These are phyloP conservation scores for Morus bassanus DNA, from an alignment of 2,797 vertebrate species.

Conservation along the genomic window DNA sequence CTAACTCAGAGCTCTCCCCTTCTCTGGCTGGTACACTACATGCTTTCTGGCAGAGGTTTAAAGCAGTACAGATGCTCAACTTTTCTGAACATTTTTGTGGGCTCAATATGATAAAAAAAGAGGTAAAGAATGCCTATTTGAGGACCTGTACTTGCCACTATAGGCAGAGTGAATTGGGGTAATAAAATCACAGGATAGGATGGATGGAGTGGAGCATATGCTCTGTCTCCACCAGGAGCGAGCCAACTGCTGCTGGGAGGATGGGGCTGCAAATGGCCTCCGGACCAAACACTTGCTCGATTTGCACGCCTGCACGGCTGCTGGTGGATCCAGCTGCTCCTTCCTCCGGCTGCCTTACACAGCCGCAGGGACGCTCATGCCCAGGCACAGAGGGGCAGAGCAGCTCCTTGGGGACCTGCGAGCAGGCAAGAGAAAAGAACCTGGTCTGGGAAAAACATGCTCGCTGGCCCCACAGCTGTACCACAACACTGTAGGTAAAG, in stretches of 20 bases:
- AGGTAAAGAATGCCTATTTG: not conserved
- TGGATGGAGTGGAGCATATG: slow-evolving; percentile 38
- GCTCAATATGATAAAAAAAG: not conserved
- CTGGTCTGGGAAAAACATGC: not conserved
- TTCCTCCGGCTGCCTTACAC: not conserved
- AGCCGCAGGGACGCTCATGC: not conserved
- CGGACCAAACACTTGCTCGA: slow-evolving; percentile 38
- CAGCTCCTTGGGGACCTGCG: not conserved
- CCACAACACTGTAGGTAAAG: not conserved
- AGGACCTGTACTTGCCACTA: not conserved
- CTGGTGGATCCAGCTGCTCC: slow-evolving; percentile 62
- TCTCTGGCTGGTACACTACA: not conserved
- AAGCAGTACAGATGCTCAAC: not conserved
- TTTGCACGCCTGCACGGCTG: slow-evolving; percentile 27
- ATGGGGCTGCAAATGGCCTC: slow-evolving; percentile 34
- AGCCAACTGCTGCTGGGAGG: slow-evolving; percentile 46
- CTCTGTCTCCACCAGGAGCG: not conserved
- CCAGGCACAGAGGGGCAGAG: not conserved
- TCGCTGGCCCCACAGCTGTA: not conserved
- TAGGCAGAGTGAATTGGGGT: not conserved
- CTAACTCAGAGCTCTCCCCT: not conserved
- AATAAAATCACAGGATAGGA: not conserved
- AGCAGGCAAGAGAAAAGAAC: not conserved
- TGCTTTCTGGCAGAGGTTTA: not conserved
- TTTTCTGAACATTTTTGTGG: not conserved